These are phyloP conservation scores for Seriola aureovittata DNA, from an alignment of 2,113 vertebrate species.

Conservation along the genomic window DNA sequence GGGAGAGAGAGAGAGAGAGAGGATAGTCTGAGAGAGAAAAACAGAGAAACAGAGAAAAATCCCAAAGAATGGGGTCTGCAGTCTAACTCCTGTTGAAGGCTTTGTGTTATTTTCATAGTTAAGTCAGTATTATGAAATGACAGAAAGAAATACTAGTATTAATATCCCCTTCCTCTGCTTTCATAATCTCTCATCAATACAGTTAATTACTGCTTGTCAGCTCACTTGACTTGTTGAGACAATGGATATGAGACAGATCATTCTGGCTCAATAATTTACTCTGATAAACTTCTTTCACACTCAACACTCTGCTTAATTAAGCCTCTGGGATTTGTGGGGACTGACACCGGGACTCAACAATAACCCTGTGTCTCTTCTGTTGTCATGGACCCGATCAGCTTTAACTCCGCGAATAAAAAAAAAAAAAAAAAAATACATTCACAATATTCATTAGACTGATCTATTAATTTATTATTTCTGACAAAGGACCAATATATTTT, in stretches of 20 bases:
- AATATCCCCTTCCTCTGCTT: constrained; percentile 37
- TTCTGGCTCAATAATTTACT: constrained; percentile 66
- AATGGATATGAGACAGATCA: constrained; percentile 57
- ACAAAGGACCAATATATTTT: too few species aligned
- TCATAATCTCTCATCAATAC: constrained; percentile 56
- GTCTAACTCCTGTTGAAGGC: constrained; percentile 54
- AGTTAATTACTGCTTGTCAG: constrained; percentile 70
- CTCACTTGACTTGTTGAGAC: constrained; percentile 50
- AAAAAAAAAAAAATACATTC: too few species aligned
- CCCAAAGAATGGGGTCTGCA: constrained; percentile 73
- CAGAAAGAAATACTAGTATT: constrained; percentile 15
- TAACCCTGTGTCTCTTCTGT: constrained; percentile 28
- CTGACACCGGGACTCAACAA: constrained; percentile 42
- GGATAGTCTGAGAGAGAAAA: constrained; percentile 49
- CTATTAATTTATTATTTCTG: too few species aligned
- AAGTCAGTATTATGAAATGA: constrained; percentile 28
- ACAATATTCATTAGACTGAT: too few species aligned
- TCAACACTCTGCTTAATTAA: constrained; percentile 67
- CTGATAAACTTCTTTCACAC: constrained; percentile 61
- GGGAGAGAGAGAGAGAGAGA: constrained; percentile 43
- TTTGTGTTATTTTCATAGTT: constrained; percentile 43
- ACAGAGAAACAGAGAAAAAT: constrained; percentile 49
- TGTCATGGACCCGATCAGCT: constrained; percentile 11
- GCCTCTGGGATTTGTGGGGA: constrained; percentile 58
- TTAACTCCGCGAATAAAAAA: neutral